phyloP scores from a whole-genome alignment of 2,888 invertebrate genomes.

The Achlya flavicornis region DNA sequence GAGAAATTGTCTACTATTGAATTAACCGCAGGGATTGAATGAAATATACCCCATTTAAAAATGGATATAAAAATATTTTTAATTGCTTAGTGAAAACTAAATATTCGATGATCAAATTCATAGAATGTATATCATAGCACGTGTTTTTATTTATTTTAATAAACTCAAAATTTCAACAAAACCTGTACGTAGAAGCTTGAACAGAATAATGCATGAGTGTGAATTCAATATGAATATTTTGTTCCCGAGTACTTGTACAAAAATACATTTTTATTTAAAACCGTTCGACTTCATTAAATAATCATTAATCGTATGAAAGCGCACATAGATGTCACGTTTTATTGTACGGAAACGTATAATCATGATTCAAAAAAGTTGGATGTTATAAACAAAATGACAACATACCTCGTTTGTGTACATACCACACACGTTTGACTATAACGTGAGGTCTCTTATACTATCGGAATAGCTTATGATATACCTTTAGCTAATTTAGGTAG shows the following conservation, averaged over 20 bases:
- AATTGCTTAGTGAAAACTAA: background rate
- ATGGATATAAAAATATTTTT: too few relatives aligned
- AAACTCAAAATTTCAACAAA: background rate
- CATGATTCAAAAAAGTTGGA: conserved; percentile 51
- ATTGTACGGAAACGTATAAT: conserved; percentile 50
- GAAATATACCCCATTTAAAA: too few relatives aligned
- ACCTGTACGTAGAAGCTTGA: background rate
- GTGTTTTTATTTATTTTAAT: too few relatives aligned
- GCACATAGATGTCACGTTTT: conserved; percentile 45
- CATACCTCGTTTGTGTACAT: conserved; percentile 62
- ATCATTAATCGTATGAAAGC: conserved; percentile 59
- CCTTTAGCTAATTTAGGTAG: conserved; percentile 83
- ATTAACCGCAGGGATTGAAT: background rate
- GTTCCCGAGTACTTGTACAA: background rate
- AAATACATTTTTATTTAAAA: conserved; percentile 6
- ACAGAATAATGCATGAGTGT: background rate
- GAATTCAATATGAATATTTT: background rate
- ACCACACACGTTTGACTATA: conserved; percentile 63
- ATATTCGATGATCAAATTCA: too few relatives aligned
- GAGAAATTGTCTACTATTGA: too few relatives aligned
- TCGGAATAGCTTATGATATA: conserved; percentile 67
- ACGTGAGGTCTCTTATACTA: conserved; percentile 54
- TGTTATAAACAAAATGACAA: conserved; percentile 56
- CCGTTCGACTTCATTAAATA: conserved; percentile 55
- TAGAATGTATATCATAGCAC: too few relatives aligned